These are phyloP conservation scores for Caenorhabditis drosophilae DNA, from an alignment of 2,888 invertebrate species.

Conservation along the genomic window DNA sequence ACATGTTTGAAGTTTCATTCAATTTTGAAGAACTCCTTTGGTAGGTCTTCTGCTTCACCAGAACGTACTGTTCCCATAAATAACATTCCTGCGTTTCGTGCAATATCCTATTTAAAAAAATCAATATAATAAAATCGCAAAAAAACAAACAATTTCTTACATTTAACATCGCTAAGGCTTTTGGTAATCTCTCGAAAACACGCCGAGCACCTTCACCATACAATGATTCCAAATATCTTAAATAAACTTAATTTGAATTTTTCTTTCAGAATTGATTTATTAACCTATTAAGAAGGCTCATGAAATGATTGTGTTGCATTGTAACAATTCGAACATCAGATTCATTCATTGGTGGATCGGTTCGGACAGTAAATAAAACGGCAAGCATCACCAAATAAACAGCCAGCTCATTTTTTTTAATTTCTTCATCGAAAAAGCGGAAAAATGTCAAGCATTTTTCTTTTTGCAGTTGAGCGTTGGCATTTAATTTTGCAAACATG, in stretches of 20 bases:
- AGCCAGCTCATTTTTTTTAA: constrained; percentile 58
- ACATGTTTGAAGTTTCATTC: constrained; percentile 14
- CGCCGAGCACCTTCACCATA: constrained; percentile 54
- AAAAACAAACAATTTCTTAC: constrained; percentile 5
- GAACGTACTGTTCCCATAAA: constrained; percentile 58
- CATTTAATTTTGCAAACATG: constrained; percentile 64
- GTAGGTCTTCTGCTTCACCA: constrained; percentile 57
- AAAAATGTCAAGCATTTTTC: constrained; percentile 59
- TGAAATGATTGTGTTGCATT: constrained; percentile 34
- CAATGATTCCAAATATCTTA: constrained; percentile 63
- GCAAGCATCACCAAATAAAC: constrained; percentile 59
- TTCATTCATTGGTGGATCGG: constrained; percentile 39
- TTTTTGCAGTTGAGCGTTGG: constrained; percentile 50
- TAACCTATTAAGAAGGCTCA: constrained; percentile 38
- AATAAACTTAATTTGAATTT: constrained; percentile 8
- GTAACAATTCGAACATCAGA: constrained; percentile 38
- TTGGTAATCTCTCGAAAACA: constrained; percentile 50
- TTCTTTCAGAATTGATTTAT: not conserved
- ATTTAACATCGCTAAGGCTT: constrained; percentile 52
- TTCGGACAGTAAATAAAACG: constrained; percentile 55
- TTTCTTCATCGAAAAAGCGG: constrained; percentile 54
- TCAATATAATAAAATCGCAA: not conserved
- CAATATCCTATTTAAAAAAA: constrained; percentile 31
- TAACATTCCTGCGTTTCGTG: constrained; percentile 51
- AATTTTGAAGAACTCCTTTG: constrained; percentile 62